Conservation (phyloP, 2,888 invertebrate genomes). For the Aplocera efformata region DNA sequence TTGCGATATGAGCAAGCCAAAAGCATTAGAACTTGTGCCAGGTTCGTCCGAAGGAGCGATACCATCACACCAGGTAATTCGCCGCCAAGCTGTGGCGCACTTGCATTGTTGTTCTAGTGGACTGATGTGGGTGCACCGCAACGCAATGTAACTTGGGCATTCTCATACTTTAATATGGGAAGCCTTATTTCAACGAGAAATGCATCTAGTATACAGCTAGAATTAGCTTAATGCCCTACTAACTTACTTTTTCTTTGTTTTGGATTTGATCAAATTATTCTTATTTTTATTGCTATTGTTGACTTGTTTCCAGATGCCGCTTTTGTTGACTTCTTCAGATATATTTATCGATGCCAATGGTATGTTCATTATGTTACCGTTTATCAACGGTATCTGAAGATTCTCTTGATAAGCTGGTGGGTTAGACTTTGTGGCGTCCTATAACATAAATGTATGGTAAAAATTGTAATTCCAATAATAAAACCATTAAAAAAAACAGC, state of each 20-base stretch:
- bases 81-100: too few species aligned
- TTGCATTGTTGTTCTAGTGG: too few species aligned
- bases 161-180: too few species aligned
- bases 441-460: constrained; percentile 49
- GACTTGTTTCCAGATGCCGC: constrained; percentile 96
- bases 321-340: constrained; percentile 95
- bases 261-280: constrained; percentile 58
- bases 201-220: too few species aligned
- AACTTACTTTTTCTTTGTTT: constrained; percentile 71
- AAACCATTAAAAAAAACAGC: constrained; percentile 16
- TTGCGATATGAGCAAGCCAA: too few species aligned
- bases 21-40: too few species aligned
- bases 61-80: too few species aligned
- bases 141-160: too few species aligned
- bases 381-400: constrained; percentile 92
- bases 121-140: too few species aligned
- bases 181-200: too few species aligned
- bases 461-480: constrained; percentile 29
- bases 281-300: constrained; percentile 84
- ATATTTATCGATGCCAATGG: constrained; percentile 92
- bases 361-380: constrained; percentile 94
- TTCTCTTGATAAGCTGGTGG: constrained; percentile 81
- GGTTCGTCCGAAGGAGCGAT: too few species aligned
- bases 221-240: too few species aligned
- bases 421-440: constrained; percentile 72